These are phyloP conservation scores for Atherinomorus stipes DNA, from an alignment of 2,113 vertebrate species.

Conservation along the genomic window DNA sequence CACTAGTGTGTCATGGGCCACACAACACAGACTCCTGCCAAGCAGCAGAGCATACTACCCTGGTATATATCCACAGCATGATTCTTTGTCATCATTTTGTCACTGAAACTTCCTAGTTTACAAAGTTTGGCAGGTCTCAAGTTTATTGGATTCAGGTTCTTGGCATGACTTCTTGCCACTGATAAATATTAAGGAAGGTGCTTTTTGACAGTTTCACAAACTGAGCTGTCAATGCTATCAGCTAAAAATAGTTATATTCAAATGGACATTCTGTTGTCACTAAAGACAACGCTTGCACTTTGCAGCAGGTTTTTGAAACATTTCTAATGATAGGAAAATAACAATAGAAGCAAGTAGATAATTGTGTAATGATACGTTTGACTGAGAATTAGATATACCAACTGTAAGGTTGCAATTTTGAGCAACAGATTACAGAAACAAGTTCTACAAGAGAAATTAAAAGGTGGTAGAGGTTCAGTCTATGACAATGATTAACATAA, in stretches of 20 bases:
- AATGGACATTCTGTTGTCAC: not conserved
- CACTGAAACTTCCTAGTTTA: not conserved
- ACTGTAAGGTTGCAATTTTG: not conserved
- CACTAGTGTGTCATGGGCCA: not conserved
- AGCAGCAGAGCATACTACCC: not conserved
- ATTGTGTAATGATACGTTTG: not conserved
- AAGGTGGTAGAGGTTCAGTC: slow-evolving; percentile 1
- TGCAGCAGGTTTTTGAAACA: not conserved
- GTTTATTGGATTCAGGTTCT: not conserved
- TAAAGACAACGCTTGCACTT: not conserved
- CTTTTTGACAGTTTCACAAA: not conserved
- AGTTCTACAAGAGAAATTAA: not conserved
- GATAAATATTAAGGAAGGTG: not conserved
- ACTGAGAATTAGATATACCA: not conserved
- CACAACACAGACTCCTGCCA: not conserved
- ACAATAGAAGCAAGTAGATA: not conserved
- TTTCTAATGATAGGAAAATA: not conserved
- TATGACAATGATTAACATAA: slow-evolving; percentile 13
- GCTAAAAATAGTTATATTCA: not conserved
- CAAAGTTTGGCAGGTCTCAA: not conserved
- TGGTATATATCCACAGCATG: not conserved
- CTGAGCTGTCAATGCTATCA: not conserved
- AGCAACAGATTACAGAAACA: not conserved
- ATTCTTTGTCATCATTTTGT: slow-evolving; percentile 3
- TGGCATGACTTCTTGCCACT: not conserved